phyloP scores from a whole-genome alignment of 2,113 vertebrate genomes.

The Cyrtonyx montezumae region DNA sequence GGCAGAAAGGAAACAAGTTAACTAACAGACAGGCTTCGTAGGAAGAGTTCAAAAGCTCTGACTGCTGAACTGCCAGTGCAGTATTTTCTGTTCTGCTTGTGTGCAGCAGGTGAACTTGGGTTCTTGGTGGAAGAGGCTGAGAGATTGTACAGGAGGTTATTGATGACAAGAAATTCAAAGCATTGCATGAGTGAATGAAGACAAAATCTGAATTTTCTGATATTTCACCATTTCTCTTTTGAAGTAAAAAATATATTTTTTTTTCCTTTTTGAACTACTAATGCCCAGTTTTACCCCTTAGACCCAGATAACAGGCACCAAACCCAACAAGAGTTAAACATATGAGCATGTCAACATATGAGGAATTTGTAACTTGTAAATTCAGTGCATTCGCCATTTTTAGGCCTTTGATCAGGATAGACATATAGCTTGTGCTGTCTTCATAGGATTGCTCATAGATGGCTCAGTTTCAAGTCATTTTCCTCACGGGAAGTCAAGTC shows the following conservation, averaged over 20 bases:
- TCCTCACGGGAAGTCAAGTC: constrained; percentile 37
- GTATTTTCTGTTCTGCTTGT: not conserved
- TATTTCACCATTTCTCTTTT: not conserved
- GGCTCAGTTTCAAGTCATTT: constrained; percentile 49
- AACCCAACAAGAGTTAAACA: not conserved
- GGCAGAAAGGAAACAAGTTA: not conserved
- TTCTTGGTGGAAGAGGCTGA: not conserved
- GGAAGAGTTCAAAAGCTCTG: not conserved
- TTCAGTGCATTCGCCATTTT: not conserved
- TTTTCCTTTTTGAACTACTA: not conserved
- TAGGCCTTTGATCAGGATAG: constrained; percentile 14
- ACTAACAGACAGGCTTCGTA: not conserved
- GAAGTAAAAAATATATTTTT: not conserved
- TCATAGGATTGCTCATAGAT: constrained; percentile 34
- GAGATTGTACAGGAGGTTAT: not conserved
- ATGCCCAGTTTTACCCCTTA: not conserved
- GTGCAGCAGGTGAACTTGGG: not conserved
- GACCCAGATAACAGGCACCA: not conserved
- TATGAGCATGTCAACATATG: not conserved
- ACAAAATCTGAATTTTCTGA: not conserved
- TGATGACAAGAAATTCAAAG: not conserved
- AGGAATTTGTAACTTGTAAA: not conserved
- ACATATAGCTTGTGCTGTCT: not conserved
- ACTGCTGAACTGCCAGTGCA: not conserved
- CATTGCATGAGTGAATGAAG: not conserved